Evolutionary conservation across 2,888 invertebrate species (phyloP).

Genomic region (Nephrocerus scutellatus): DNA sequence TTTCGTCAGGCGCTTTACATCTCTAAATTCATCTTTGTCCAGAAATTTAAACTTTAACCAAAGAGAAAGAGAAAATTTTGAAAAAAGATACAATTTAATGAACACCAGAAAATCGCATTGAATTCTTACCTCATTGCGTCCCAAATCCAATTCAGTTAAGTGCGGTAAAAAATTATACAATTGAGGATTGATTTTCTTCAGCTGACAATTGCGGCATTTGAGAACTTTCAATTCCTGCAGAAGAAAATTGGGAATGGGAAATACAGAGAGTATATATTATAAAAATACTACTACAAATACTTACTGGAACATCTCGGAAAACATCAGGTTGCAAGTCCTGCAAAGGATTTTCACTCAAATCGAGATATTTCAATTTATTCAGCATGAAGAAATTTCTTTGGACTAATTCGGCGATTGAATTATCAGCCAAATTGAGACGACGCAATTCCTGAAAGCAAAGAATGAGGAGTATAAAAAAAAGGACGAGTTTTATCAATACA

Average conservation of each 20-base stretch:
- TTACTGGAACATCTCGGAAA: conserved; percentile 63
- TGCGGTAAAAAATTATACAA: conserved; percentile 69
- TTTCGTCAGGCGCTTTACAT: conserved; percentile 58
- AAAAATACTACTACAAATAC: too few relatives aligned
- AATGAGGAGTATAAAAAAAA: too few relatives aligned
- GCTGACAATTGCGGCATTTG: conserved; percentile 64
- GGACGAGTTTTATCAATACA: too few relatives aligned
- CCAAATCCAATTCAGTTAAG: conserved; percentile 67
- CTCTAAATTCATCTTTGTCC: conserved; percentile 64
- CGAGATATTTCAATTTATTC: conserved; percentile 62
- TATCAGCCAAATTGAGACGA: conserved; percentile 59
- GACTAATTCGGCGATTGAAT: conserved; percentile 61
- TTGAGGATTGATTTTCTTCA: conserved; percentile 69
- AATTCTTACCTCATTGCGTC: conserved; percentile 56
- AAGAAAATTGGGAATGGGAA: too few relatives aligned
- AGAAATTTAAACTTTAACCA: conserved; percentile 58
- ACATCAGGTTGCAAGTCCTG: conserved; percentile 70
- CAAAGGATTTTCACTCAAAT: conserved; percentile 69
- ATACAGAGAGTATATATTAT: too few relatives aligned
- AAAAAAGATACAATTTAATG: conserved; percentile 7
- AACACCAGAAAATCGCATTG: background rate
- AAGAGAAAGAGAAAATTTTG: conserved; percentile 6
- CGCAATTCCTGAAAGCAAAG: conserved; percentile 63
- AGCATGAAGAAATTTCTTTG: conserved; percentile 69
- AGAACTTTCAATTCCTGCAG: conserved; percentile 61